Evolutionary conservation across 2,113 vertebrate species (phyloP).

Genomic region (Orthonyx spaldingii): DNA sequence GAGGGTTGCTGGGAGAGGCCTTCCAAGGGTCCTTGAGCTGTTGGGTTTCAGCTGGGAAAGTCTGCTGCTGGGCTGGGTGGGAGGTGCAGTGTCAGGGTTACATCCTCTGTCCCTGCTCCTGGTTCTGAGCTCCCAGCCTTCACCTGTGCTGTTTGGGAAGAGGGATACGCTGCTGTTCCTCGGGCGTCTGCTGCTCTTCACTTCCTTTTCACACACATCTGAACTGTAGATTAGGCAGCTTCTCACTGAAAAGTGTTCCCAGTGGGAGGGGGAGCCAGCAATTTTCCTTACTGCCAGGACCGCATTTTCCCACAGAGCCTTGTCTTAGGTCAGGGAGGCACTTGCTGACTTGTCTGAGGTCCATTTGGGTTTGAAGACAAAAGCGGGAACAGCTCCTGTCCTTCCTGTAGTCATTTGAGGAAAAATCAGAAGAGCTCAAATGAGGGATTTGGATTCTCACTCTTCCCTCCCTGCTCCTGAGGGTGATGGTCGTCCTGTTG

Average conservation of each 20-base stretch:
- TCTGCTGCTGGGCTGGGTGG: neutral
- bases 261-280: neutral
- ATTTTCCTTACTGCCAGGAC: neutral
- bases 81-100: conserved; percentile 42
- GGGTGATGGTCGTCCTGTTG: neutral
- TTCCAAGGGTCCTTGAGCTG: conserved; percentile 48
- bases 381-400: neutral
- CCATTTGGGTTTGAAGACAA: neutral
- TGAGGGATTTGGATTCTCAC: neutral
- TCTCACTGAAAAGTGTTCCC: neutral
- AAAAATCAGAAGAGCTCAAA: neutral
- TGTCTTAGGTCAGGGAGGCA: neutral
- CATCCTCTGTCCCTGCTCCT: neutral
- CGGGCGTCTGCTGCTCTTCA: neutral
- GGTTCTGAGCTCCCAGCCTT: conserved; percentile 7
- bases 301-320: neutral
- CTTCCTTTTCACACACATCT: conserved; percentile 30
- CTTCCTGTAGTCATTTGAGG: neutral
- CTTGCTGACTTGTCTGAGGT: neutral
- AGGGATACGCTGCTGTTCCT: neutral
- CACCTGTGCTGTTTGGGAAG: conserved; percentile 29
- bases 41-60: conserved; percentile 49
- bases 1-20: conserved; percentile 38
- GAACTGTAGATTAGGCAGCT: neutral
- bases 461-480: neutral